Evolutionary conservation across 2,888 invertebrate species (phyloP), one percentile per base, ranked within the genome.

Genomic region (Drosophila nr. perissopoda): DNA sequence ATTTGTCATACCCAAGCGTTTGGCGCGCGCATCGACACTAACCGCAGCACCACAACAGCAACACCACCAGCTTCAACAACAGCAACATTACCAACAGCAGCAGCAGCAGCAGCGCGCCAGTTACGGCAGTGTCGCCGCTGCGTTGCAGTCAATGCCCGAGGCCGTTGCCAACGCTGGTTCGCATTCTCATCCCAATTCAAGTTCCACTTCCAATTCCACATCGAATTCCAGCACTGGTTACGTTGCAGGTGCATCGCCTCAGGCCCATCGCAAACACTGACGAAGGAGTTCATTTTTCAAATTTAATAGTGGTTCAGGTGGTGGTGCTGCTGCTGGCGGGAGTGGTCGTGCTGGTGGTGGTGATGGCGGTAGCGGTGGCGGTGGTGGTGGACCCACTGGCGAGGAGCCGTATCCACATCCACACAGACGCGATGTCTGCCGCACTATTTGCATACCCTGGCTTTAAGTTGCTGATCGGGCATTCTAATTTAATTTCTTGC

Each of bases 271-370:
- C 73, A 92, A 92, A 67, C 93, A 93, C 93, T 93, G 93, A 93
- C 93, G 93, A 90, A 92, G 92, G 87, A 92, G 92, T 81, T 93
- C 93, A 10, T 91, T 93, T 59, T 92, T 93, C 62, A 91, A 90
- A 59, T 90, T 92, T 64, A 83, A 84, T 65, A 74, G 76, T 8
- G 64, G 80, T 42, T 75, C 74, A 29, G 74, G 67, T 57, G 78
- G 21, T 74, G 80, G 66, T 60, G 79, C 76, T 56, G 73, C 52
- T 4, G 72, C 25, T 45, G 25, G 25, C 45, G 45, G 45, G 1
- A 45, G 25, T 25, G 16, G 45, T 33, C 76, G 10, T 8, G 57
- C 56, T 18, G 77, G 69, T 10, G 71, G 48, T 2, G 68, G 67
- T 18, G 73, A 53, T 4, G 60, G 59, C 10, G 78, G n/a, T 31